Percentiles rank a stretch among this genome's conserved stretches.
phyloP scores from a whole-genome alignment of 2,888 invertebrate genomes.

The Pterostichus niger region DNA sequence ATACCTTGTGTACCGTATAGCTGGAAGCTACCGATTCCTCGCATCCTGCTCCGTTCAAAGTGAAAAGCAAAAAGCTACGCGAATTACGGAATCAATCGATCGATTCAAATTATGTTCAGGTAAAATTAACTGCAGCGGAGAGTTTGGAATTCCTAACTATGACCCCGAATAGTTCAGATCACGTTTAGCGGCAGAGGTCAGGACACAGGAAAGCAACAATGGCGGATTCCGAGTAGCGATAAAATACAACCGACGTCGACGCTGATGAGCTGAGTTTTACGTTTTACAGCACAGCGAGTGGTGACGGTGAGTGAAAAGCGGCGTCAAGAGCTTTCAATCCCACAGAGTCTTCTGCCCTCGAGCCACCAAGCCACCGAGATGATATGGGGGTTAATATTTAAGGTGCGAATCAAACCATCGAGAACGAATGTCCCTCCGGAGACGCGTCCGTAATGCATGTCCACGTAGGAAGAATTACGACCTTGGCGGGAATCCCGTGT shows the following conservation, averaged over 20 bases:
- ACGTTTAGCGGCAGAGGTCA: constrained; percentile 6
- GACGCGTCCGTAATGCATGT: constrained; percentile 59
- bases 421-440: constrained; percentile 60
- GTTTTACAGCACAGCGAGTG: background rate
- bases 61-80: background rate
- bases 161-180: constrained; percentile 56
- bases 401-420: constrained; percentile 59
- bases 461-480: constrained; percentile 59
- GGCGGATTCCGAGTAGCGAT: background rate
- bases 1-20: background rate
- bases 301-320: constrained; percentile 5
- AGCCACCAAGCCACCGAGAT: background rate
- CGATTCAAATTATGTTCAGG: constrained; percentile 59
- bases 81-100: constrained; percentile 33
- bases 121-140: constrained; percentile 46
- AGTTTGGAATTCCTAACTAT: constrained; percentile 55
- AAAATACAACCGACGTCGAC: background rate
- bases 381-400: constrained; percentile 56
- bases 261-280: constrained; percentile 6
- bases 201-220: background rate
- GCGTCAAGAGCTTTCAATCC: constrained; percentile 20
- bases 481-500: constrained; percentile 52
- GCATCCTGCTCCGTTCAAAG: background rate
- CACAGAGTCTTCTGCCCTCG: background rate
- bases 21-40: background rate